Evolutionary conservation across 2,797 vertebrate genomes (phyloP).

Genomic region (Microchirus variegatus): DNA sequence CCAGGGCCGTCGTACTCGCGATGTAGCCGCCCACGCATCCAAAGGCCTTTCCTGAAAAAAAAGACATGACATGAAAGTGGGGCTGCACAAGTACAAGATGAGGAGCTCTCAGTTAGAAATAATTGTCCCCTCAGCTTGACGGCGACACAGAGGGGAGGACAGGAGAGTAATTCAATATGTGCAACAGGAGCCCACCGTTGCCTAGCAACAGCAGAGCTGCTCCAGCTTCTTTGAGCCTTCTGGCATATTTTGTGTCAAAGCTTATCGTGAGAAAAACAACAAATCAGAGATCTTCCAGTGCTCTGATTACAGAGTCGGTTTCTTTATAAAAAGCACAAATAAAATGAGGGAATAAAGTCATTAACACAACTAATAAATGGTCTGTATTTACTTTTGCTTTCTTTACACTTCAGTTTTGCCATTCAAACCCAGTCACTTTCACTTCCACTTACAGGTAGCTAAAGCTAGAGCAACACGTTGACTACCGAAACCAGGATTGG

Average conservation of each 20-base stretch:
- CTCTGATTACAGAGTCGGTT: not conserved
- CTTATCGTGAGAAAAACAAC: constrained; percentile 15
- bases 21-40: constrained; percentile 92
- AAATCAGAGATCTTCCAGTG: constrained; percentile 22
- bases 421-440: too few species aligned
- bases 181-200: constrained; percentile 62
- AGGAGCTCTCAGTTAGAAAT: constrained; percentile 18
- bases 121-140: constrained; percentile 49
- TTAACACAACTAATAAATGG: not conserved
- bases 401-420: too few species aligned
- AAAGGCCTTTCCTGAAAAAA: constrained; percentile 87
- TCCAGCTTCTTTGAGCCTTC: constrained; percentile 46
- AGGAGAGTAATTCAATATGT: constrained; percentile 64
- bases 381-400: too few species aligned
- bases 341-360: not conserved
- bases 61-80: not conserved
- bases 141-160: constrained; percentile 33
- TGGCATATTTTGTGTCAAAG: constrained; percentile 57
- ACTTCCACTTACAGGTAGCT: too few species aligned
- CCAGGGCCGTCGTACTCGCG: constrained; percentile 83
- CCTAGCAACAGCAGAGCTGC: constrained; percentile 76
- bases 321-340: constrained; percentile 7
- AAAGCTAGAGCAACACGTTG: too few species aligned
- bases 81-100: constrained; percentile 1
- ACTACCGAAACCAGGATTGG: too few species aligned